Evolutionary conservation across 2,888 invertebrate genomes (phyloP).

Genomic region (Schrankia costaestrigalis): DNA sequence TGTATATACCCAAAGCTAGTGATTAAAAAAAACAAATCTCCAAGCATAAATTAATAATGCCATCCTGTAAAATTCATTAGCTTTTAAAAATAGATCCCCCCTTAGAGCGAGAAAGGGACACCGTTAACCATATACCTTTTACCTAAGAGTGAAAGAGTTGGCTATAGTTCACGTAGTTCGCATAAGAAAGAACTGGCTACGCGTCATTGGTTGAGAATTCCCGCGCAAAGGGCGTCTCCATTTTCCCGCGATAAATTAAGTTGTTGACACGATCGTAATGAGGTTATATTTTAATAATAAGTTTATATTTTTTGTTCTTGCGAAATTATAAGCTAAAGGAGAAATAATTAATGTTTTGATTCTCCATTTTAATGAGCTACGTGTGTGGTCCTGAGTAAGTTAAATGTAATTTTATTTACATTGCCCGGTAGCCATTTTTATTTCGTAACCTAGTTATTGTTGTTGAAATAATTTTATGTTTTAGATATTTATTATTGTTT

Average conservation of each 20-base stretch:
- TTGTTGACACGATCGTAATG: constrained; percentile 80
- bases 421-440: constrained; percentile 56
- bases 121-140: constrained; percentile 8
- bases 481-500: too few species aligned
- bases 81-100: constrained; percentile 37
- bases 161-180: constrained; percentile 27
- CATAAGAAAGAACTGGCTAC: constrained; percentile 32
- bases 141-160: constrained; percentile 45
- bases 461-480: too few species aligned
- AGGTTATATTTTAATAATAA: constrained; percentile 76
- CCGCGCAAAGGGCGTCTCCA: constrained; percentile 69
- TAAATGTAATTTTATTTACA: constrained; percentile 66
- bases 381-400: constrained; percentile 71
- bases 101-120: constrained; percentile 29
- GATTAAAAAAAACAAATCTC: constrained; percentile 50
- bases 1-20: constrained; percentile 26
- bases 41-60: constrained; percentile 72
- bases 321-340: constrained; percentile 72
- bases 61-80: constrained; percentile 53
- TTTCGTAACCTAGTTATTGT: too few species aligned
- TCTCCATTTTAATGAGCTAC: constrained; percentile 69
- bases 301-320: constrained; percentile 63
- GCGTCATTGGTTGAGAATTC: constrained; percentile 61
- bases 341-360: constrained; percentile 76
- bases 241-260: constrained; percentile 80